Evolutionary conservation across 2,888 invertebrate genomes (phyloP).

Genomic region (Cantharis nigra): DNA sequence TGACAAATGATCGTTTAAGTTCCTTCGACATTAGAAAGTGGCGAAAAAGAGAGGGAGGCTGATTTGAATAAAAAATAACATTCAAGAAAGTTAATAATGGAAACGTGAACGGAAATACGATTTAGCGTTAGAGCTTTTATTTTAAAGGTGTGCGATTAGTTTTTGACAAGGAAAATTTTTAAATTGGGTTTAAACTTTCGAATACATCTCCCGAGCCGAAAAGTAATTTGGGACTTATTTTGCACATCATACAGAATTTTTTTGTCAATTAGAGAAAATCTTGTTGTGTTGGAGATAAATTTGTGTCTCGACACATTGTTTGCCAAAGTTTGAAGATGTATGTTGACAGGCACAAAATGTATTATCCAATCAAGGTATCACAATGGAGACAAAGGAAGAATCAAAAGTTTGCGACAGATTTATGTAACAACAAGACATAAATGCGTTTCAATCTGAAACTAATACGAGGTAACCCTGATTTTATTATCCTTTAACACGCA

Average conservation of each 20-base stretch:
- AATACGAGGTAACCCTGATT: constrained; percentile 33
- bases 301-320: not conserved
- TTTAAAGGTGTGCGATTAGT: constrained; percentile 55
- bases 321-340: constrained; percentile 15
- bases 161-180: constrained; percentile 53
- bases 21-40: constrained; percentile 42
- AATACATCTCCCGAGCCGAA: constrained; percentile 47
- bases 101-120: constrained; percentile 57
- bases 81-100: constrained; percentile 57
- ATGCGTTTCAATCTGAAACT: constrained; percentile 30
- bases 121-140: constrained; percentile 51
- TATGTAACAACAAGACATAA: constrained; percentile 43
- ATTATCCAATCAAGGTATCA: constrained; percentile 52
- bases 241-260: not conserved
- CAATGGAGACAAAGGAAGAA: constrained; percentile 54
- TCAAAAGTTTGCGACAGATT: constrained; percentile 53
- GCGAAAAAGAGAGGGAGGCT: constrained; percentile 36
- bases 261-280: not conserved
- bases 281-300: not conserved
- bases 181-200: constrained; percentile 54
- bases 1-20: constrained; percentile 54
- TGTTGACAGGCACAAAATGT: constrained; percentile 48
- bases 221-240: constrained; percentile 46
- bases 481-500: constrained; percentile 36
- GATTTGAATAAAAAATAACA: constrained; percentile 59